A percentile compares a stretch with the other conserved stretches of the same genome.
Evolutionary conservation across 2,797 vertebrate species (phyloP).

Genomic region (Danio albolineatus): DNA sequence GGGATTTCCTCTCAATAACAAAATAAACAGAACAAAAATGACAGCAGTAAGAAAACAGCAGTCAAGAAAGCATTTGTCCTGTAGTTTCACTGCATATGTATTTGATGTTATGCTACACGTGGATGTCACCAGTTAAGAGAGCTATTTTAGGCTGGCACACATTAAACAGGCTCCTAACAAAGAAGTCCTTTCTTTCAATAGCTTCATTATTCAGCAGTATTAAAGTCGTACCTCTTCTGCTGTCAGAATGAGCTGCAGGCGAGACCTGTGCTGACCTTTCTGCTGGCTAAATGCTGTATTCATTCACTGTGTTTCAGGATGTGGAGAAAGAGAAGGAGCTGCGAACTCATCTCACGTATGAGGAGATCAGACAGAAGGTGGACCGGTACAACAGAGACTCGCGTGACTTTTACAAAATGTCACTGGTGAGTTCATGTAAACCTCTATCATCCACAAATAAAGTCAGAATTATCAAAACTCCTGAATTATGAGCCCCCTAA

Average conservation of each 20-base stretch:
- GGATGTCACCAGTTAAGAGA: background rate
- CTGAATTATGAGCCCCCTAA: too few relatives aligned
- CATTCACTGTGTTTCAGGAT: constrained; percentile 80
- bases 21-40: too few relatives aligned
- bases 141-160: background rate
- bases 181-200: constrained; percentile 1
- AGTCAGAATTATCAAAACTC: too few relatives aligned
- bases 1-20: background rate
- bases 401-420: constrained; percentile 95
- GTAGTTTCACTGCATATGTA: background rate
- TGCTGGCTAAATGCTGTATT: constrained; percentile 7
- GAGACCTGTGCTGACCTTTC: constrained; percentile 5
- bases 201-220: constrained; percentile 8
- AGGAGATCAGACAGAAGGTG: constrained; percentile 91
- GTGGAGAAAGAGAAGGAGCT: constrained; percentile 89
- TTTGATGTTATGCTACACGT: background rate
- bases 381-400: constrained; percentile 90
- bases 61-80: too few relatives aligned
- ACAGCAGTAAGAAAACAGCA: too few relatives aligned
- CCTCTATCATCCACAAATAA: too few relatives aligned
- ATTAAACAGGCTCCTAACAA: constrained; percentile 1
- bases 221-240: background rate
- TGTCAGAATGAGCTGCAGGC: background rate
- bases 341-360: constrained; percentile 87
- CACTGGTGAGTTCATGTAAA: constrained; percentile 76